Percentiles rank a stretch among this genome's conserved stretches.
Evolutionary conservation across 1,140 invertebrate species (phyloP).

Genomic region (Liolophura sinensis): DNA sequence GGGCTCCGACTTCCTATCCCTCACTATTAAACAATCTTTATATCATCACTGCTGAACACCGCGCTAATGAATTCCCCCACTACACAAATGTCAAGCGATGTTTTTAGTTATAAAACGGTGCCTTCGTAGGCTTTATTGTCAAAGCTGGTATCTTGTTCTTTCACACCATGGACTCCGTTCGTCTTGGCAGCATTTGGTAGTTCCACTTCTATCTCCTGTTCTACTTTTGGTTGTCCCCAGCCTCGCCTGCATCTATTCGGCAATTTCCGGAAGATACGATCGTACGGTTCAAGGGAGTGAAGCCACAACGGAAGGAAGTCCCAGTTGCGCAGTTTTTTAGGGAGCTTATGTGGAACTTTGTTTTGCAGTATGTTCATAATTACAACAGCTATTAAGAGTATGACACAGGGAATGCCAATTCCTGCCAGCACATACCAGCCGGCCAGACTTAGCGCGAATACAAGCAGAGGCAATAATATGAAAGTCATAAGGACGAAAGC

Average conservation of each 20-base stretch:
- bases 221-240: not conserved
- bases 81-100: too few relatives aligned
- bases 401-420: constrained; percentile 30
- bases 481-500: constrained; percentile 64
- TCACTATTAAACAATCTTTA: too few relatives aligned
- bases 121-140: too few relatives aligned
- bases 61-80: too few relatives aligned
- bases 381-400: constrained; percentile 32
- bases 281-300: constrained; percentile 37
- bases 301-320: constrained; percentile 42
- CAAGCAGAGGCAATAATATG: constrained; percentile 56
- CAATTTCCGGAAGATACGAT: constrained; percentile 22
- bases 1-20: too few relatives aligned
- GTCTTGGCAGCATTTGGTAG: too few relatives aligned
- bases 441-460: constrained; percentile 59
- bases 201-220: too few relatives aligned
- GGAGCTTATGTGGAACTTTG: constrained; percentile 30
- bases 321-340: constrained; percentile 40
- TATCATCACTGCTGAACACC: too few relatives aligned
- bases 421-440: constrained; percentile 40
- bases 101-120: too few relatives aligned
- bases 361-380: constrained; percentile 44
- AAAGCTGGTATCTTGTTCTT: too few relatives aligned
- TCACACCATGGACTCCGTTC: too few relatives aligned
- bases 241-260: constrained; percentile 21